Evolutionary conservation across 2,888 invertebrate species (phyloP), one percentile per base, ranked within the genome.

Genomic region (Pristionchus mayeri): DNA sequence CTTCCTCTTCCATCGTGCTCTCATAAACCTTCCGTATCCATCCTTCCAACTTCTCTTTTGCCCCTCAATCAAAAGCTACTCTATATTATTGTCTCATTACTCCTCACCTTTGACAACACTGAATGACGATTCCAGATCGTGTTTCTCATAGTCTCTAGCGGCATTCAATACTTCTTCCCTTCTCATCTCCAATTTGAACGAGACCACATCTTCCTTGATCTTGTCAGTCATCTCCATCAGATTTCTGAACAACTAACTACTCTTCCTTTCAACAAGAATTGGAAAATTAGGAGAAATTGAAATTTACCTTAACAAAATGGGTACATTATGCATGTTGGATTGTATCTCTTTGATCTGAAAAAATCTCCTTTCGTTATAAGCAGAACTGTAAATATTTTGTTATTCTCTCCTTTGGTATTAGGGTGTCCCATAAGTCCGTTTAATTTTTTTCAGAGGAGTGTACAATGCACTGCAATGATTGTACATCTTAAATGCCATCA

Each of bases 201-300:
- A 83, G 21, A 40, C 27, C 13, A 50, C 40, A 52, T 83, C 83
- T 13, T 83, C 83, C 54, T 83, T 83, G 40, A 83, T 83, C 50
- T 54, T 83, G 7, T 83, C 83, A 2, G 52, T 50, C 54, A 83
- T 40, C 37, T 83, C 71, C 83, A 83, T 83, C 11, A 83, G n/a
- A 48, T 67, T 67, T 71, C 83, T 83, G 9, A 21, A 82, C 60
- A 16, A 4, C 11, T 16, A 30, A 48, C n/a, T 11, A 9, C 9
- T 60, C 6, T n/a, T 24, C 6, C 6, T 44, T 9, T 44, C 48
- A 21, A 16, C 13, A 13, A 11, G 11, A 75, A 0, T n/a, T 13
- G 18, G 6, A 16, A 3, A 40, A 24, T 24, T 6, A 40, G 27
- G n/a, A n/a, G n/a, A n/a, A 60, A 60, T 24, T 6, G 27, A 18